phyloP scores from a whole-genome alignment of 2,888 invertebrate genomes.

The Hydrotaea diabolus region DNA sequence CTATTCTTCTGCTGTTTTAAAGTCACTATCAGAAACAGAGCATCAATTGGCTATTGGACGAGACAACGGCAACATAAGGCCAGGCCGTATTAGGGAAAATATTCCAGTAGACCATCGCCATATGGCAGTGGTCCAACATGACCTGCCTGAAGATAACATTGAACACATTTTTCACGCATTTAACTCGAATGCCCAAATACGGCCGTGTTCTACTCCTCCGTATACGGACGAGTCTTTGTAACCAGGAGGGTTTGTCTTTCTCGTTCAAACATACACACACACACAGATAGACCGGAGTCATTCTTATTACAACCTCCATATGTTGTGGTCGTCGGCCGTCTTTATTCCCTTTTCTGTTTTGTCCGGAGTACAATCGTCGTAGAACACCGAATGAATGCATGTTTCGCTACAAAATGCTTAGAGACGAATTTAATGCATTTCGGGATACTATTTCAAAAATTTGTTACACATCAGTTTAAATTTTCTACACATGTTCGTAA shows the following conservation, averaged over 20 bases:
- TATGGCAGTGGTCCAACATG: conserved; percentile 70
- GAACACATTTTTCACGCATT: conserved; percentile 67
- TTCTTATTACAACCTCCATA: conserved; percentile 70
- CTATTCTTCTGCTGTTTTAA: conserved; percentile 26
- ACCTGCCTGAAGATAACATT: conserved; percentile 67
- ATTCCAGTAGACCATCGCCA: conserved; percentile 57
- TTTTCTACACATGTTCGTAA: conserved; percentile 63
- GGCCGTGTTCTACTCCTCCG: neutral
- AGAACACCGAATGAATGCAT: no score
- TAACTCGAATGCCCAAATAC: conserved; percentile 45
- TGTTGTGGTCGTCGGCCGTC: conserved; percentile 70
- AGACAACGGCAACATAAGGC: conserved; percentile 52
- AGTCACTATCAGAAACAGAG: conserved; percentile 64
- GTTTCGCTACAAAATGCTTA: conserved; percentile 12
- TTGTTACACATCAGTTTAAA: conserved; percentile 66
- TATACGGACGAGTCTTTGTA: conserved; percentile 33
- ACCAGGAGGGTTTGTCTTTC: neutral
- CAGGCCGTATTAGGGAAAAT: conserved; percentile 32
- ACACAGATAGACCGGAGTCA: conserved; percentile 22
- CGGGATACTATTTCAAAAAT: conserved; percentile 58
- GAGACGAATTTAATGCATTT: conserved; percentile 57
- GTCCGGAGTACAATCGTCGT: neutral
- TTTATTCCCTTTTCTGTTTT: neutral
- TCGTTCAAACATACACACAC: neutral
- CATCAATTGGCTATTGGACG: conserved; percentile 57